Evolutionary conservation across 2,797 vertebrate species (phyloP).

Genomic region (Lerista edwardsae): DNA sequence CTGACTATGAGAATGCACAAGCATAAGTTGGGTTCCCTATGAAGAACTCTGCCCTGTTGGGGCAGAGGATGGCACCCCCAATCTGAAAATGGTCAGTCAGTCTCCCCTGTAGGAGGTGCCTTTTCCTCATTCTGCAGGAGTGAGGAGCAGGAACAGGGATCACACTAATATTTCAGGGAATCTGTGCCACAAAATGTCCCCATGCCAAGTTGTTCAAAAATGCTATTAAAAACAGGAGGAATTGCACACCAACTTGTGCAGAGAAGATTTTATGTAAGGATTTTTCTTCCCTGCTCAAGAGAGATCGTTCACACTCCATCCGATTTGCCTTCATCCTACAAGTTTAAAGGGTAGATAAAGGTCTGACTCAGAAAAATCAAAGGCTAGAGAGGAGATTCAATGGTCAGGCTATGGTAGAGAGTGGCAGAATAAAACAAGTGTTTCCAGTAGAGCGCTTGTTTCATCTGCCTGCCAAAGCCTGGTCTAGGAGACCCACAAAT

Average conservation of each 20-base stretch:
- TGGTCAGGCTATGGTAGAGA: neutral
- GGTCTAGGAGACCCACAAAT: neutral
- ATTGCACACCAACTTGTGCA: neutral
- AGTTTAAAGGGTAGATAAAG: neutral
- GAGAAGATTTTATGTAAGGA: neutral
- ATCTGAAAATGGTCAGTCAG: neutral
- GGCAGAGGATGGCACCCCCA: neutral
- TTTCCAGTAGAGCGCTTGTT: neutral
- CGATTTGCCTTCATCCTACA: neutral
- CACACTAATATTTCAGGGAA: neutral
- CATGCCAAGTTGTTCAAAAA: neutral
- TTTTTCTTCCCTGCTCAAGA: neutral
- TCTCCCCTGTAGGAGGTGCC: neutral
- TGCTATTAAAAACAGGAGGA: neutral
- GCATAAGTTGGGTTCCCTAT: neutral
- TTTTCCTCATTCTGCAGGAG: too few species aligned
- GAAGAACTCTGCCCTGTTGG: neutral
- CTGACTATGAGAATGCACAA: neutral
- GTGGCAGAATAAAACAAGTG: neutral
- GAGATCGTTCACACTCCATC: neutral
- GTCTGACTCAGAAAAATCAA: neutral
- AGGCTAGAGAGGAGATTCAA: neutral
- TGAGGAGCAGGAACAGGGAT: neutral
- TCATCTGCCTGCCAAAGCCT: neutral
- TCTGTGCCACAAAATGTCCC: neutral